Percentiles rank a stretch among this genome's conserved stretches.
These are phyloP conservation scores for Monochamus saltuarius DNA, from an alignment of 1,140 invertebrate genomes.

Conservation along the genomic window DNA sequence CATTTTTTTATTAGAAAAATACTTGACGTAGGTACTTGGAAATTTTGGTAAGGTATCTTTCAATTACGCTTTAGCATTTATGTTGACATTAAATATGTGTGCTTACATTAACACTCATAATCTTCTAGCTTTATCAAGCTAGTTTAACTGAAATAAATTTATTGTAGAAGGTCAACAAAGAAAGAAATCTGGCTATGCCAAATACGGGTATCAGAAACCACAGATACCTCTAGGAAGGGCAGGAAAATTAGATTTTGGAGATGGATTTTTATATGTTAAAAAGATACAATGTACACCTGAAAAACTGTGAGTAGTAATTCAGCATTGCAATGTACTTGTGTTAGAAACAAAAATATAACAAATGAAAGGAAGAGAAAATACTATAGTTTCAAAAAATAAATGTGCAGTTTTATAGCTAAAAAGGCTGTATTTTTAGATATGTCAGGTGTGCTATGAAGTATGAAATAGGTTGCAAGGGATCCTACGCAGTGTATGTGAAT, in stretches of 20 bases:
- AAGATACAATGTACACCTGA: not conserved
- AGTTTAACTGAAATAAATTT: not conserved
- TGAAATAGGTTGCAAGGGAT: conserved; percentile 14
- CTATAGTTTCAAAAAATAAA: too few relatives aligned
- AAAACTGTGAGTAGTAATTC: conserved; percentile 6
- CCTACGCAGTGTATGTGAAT: not conserved
- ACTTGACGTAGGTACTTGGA: too few relatives aligned
- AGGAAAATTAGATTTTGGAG: conserved; percentile 5
- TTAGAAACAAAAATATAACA: too few relatives aligned
- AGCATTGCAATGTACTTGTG: too few relatives aligned
- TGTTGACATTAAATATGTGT: too few relatives aligned
- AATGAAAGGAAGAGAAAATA: too few relatives aligned
- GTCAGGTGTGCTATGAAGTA: conserved; percentile 9
- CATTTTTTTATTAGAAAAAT: too few relatives aligned
- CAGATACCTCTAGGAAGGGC: conserved; percentile 4
- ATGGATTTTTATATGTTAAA: conserved; percentile 7
- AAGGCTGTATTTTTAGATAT: conserved; percentile 11
- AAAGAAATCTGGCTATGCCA: not conserved
- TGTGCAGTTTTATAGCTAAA: not conserved
- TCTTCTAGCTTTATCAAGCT: too few relatives aligned
- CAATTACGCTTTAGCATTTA: too few relatives aligned
- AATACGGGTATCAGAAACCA: not conserved
- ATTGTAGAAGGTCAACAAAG: not conserved
- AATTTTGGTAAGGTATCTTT: too few relatives aligned
- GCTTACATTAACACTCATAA: too few relatives aligned